A percentile compares a stretch with the other conserved stretches of the same genome.
phyloP scores from a whole-genome alignment of 1,140 invertebrate genomes.

The Pseudomyrmex flavicornis region DNA sequence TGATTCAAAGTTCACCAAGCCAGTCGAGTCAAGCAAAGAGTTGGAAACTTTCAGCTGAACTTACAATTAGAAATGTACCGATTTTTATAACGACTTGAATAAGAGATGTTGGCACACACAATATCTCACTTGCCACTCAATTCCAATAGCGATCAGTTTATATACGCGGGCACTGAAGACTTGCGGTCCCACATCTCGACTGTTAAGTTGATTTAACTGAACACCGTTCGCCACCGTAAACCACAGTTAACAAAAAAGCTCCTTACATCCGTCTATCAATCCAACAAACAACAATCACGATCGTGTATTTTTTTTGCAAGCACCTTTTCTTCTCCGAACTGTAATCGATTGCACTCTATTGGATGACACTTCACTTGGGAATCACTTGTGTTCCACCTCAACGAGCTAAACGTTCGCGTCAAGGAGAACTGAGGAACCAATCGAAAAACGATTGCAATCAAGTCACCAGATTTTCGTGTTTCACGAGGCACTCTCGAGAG shows the following conservation, averaged over 20 bases:
- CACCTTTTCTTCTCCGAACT: slow-evolving; percentile 25
- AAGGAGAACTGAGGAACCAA: slow-evolving; percentile 2
- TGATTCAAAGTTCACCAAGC: slow-evolving; percentile 22
- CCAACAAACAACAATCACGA: slow-evolving; percentile 4
- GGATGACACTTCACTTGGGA: slow-evolving; percentile 6
- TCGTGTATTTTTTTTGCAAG: background rate
- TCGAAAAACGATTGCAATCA: slow-evolving; percentile 11
- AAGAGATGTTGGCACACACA: background rate
- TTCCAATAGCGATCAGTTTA: slow-evolving; percentile 6
- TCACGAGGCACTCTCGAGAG: slow-evolving; percentile 28
- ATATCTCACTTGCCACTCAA: background rate
- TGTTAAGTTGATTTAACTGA: background rate
- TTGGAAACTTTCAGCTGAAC: background rate
- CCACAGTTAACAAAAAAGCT: slow-evolving; percentile 9
- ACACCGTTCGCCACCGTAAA: background rate
- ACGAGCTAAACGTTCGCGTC: slow-evolving; percentile 19
- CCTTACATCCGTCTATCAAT: background rate
- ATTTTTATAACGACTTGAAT: background rate
- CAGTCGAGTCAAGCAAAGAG: background rate
- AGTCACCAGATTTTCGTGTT: slow-evolving; percentile 34
- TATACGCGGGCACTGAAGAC: background rate
- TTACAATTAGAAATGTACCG: background rate
- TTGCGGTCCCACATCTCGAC: slow-evolving; percentile 38
- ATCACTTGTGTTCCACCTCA: slow-evolving; percentile 25
- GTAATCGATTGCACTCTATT: slow-evolving; percentile 29